Percentiles rank a stretch among this genome's conserved stretches.
Evolutionary conservation across 2,113 vertebrate species (phyloP).

Genomic region (Pelodiscus sinensis): DNA sequence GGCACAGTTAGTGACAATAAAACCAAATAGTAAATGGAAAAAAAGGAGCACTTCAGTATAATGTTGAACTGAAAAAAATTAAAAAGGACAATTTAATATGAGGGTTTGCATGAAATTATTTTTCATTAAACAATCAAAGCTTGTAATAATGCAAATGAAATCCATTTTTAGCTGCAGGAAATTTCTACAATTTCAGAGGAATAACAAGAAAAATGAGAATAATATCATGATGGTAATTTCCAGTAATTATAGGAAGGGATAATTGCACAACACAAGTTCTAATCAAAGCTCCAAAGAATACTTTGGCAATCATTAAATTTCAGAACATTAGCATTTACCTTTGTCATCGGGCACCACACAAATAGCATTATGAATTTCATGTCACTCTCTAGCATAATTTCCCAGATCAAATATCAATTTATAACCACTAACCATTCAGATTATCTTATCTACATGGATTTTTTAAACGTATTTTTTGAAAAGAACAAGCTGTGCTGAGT

Average conservation of each 20-base stretch:
- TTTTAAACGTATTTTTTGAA: constrained; percentile 24
- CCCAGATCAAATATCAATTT: constrained; percentile 34
- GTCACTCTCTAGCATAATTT: constrained; percentile 31
- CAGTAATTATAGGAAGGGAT: constrained; percentile 64
- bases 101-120: constrained; percentile 60
- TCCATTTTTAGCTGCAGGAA: constrained; percentile 72
- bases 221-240: constrained; percentile 69
- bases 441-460: constrained; percentile 26
- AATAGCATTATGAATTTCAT: constrained; percentile 45
- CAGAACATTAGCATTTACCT: constrained; percentile 61
- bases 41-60: constrained; percentile 41
- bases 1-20: constrained; percentile 38
- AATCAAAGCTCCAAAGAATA: constrained; percentile 55
- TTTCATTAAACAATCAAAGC: constrained; percentile 72
- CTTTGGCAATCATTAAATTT: constrained; percentile 65
- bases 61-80: constrained; percentile 55
- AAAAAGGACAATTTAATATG: constrained; percentile 54
- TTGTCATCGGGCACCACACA: constrained; percentile 34
- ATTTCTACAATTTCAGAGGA: constrained; percentile 62
- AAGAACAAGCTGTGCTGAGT: neutral
- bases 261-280: constrained; percentile 65
- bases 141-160: constrained; percentile 75
- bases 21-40: constrained; percentile 49
- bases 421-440: constrained; percentile 30
- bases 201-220: constrained; percentile 55